These are phyloP conservation scores for Caretta caretta DNA, from an alignment of 2,113 vertebrate genomes.

Conservation along the genomic window DNA sequence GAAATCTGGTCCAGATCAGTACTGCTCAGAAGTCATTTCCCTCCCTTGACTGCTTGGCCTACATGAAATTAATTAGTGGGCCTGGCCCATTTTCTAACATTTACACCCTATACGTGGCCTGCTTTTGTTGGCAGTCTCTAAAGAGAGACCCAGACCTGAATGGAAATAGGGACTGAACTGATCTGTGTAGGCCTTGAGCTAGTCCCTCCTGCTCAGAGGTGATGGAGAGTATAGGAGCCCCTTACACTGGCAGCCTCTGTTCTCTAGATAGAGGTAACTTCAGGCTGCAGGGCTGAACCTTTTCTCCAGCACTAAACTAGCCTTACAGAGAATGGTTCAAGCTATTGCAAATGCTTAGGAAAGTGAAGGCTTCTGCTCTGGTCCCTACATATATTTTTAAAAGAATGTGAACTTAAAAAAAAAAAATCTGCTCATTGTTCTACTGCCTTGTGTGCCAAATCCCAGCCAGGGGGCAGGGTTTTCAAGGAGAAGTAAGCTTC, in stretches of 20 bases:
- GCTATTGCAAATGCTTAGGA: fast-evolving
- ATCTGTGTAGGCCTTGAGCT: not conserved
- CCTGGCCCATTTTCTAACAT: not conserved
- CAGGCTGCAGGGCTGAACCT: fast-evolving
- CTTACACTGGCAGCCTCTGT: not conserved
- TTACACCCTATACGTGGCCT: slow-evolving; percentile 13
- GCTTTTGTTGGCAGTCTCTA: not conserved
- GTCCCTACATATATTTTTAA: not conserved
- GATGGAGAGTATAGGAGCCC: fast-evolving
- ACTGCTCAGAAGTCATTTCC: slow-evolving; percentile 43
- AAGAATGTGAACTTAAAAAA: fast-evolving
- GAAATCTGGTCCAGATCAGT: slow-evolving; percentile 45
- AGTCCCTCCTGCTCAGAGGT: fast-evolving
- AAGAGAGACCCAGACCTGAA: not conserved
- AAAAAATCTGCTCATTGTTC: not conserved
- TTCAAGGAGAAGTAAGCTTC: fast-evolving
- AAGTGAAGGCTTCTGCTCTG: not conserved
- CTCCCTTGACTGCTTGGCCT: slow-evolving; percentile 15
- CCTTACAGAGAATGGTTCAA: fast-evolving
- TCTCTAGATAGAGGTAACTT: fast-evolving
- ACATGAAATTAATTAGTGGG: slow-evolving; percentile 23
- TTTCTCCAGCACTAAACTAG: not conserved
- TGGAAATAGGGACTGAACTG: not conserved
- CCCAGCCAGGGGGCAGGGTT: not conserved
- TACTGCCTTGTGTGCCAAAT: not conserved